Conservation (phyloP, 2,113 vertebrate species). For the Muntiacus muntjak region DNA sequence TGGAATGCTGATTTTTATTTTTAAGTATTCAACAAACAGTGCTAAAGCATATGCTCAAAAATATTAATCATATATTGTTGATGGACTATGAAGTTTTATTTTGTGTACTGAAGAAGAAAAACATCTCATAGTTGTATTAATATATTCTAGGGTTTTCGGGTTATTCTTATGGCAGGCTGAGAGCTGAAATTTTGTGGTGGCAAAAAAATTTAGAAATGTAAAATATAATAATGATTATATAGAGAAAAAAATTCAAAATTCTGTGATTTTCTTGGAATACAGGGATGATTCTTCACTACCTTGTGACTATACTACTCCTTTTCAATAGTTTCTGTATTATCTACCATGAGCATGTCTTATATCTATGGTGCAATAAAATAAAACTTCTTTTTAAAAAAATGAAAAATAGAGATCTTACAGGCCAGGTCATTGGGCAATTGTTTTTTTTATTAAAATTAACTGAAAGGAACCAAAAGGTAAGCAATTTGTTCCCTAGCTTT, state of each 20-base stretch:
- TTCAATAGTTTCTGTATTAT: not conserved
- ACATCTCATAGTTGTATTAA: not conserved
- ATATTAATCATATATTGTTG: constrained; percentile 19
- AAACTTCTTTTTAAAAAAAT: constrained; percentile 23
- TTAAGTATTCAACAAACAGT: constrained; percentile 33
- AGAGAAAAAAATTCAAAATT: not conserved
- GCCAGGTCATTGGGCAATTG: not conserved
- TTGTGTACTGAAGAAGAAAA: not conserved
- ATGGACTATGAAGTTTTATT: constrained; percentile 36
- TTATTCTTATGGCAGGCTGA: constrained; percentile 28
- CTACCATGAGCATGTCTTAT: not conserved
- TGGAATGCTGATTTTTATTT: constrained; percentile 48
- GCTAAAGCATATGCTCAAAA: not conserved
- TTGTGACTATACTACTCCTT: not conserved
- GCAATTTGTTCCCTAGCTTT: not conserved
- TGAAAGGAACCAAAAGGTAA: not conserved
- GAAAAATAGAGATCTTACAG: not conserved
- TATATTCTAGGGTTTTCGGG: not conserved
- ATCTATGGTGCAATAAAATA: not conserved
- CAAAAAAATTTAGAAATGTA: constrained; percentile 6
- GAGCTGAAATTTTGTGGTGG: constrained; percentile 10
- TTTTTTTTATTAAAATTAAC: not conserved
- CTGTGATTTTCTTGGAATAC: not conserved
- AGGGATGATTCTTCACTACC: not conserved
- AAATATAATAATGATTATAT: constrained; percentile 17